Percentiles rank a stretch among this genome's conserved stretches.
Evolutionary conservation across 2,797 vertebrate genomes (phyloP).

Genomic region (Perodicticus potto): DNA sequence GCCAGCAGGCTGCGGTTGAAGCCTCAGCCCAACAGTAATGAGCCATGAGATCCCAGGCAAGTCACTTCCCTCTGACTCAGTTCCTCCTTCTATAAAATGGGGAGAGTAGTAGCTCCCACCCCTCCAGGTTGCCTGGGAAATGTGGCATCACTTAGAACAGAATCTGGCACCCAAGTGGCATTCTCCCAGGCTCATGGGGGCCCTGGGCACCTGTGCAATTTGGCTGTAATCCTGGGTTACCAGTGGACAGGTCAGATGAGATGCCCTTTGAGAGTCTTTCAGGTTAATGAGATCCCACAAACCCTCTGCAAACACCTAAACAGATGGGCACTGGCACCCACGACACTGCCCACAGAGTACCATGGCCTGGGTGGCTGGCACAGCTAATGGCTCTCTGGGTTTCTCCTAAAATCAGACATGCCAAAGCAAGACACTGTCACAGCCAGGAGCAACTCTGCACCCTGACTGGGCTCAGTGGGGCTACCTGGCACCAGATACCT

Average conservation of each 20-base stretch:
- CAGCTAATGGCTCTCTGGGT: background rate
- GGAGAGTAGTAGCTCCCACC: background rate
- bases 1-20: background rate
- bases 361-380: background rate
- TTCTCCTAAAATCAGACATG: background rate
- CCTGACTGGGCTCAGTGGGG: background rate
- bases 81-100: background rate
- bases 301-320: background rate
- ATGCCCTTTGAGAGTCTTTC: background rate
- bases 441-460: accelerated
- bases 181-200: background rate
- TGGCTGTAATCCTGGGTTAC: background rate
- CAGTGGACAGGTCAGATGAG: too few relatives aligned
- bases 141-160: background rate
- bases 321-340: background rate
- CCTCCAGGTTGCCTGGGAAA: background rate
- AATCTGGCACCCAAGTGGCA: background rate
- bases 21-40: background rate
- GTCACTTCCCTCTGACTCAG: background rate
- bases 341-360: background rate
- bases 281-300: background rate
- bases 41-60: background rate
- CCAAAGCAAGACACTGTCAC: background rate
- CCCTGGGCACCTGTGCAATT: background rate
- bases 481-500: background rate